These are phyloP conservation scores for Colaptes auratus DNA, from an alignment of 2,113 vertebrate species.

Conservation along the genomic window DNA sequence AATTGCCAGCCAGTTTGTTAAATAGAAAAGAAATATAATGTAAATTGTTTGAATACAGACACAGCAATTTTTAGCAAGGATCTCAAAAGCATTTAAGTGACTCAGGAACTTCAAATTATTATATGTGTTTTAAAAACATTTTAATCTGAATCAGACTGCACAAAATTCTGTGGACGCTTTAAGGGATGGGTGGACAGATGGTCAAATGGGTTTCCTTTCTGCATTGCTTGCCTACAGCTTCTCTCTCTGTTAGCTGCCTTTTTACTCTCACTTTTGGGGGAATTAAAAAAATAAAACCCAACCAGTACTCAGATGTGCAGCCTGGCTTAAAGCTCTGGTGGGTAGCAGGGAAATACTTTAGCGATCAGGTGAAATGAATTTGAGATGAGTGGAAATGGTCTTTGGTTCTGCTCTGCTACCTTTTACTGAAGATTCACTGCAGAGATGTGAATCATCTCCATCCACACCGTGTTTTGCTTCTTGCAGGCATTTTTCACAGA, in stretches of 20 bases:
- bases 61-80: background rate
- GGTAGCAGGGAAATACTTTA: slow-evolving; percentile 27
- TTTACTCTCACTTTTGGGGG: background rate
- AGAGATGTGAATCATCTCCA: slow-evolving; percentile 52
- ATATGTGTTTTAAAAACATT: background rate
- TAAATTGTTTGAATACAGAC: background rate
- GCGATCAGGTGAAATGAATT: slow-evolving; percentile 65
- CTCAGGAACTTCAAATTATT: background rate
- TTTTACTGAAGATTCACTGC: slow-evolving; percentile 63
- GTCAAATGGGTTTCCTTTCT: background rate
- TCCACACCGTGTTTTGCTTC: background rate
- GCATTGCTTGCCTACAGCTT: background rate
- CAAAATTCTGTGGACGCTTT: background rate
- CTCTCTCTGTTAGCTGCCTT: background rate
- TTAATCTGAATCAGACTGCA: background rate
- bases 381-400: slow-evolving; percentile 59
- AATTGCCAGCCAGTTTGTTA: background rate
- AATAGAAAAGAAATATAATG: background rate
- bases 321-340: slow-evolving; percentile 23
- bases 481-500: slow-evolving; percentile 57
- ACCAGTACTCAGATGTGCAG: background rate
- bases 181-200: background rate
- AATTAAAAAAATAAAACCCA: background rate
- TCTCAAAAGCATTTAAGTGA: background rate
- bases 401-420: slow-evolving; percentile 67